Evolutionary conservation across 2,888 invertebrate species (phyloP).

Genomic region (Lycocerus yunnanus): DNA sequence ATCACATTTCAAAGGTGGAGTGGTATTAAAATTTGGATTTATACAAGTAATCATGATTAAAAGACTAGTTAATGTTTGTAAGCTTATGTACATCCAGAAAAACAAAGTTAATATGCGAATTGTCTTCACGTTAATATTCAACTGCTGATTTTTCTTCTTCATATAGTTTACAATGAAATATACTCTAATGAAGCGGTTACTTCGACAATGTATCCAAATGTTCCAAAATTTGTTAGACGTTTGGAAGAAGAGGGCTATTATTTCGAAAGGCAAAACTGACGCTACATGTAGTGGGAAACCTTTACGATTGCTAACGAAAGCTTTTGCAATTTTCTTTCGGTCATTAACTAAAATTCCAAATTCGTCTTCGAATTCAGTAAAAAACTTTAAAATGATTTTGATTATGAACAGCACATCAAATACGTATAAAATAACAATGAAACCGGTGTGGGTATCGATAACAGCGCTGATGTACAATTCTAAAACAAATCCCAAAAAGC

Average conservation of each 20-base stretch:
- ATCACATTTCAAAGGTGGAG: slow-evolving; percentile 1
- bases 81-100: slow-evolving; percentile 13
- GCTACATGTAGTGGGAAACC: slow-evolving; percentile 35
- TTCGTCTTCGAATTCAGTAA: slow-evolving; percentile 34
- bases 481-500: not conserved
- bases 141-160: slow-evolving; percentile 21
- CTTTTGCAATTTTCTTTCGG: slow-evolving; percentile 24
- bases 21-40: slow-evolving; percentile 1
- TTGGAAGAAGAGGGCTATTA: slow-evolving; percentile 15
- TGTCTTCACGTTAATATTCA: slow-evolving; percentile 34
- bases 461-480: slow-evolving; percentile 7
- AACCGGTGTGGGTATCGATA: not conserved
- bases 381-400: slow-evolving; percentile 35
- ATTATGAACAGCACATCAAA: slow-evolving; percentile 33
- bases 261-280: slow-evolving; percentile 32
- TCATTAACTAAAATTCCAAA: slow-evolving; percentile 33
- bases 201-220: slow-evolving; percentile 29
- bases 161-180: slow-evolving; percentile 27
- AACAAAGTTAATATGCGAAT: slow-evolving; percentile 23
- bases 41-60: slow-evolving; percentile 9
- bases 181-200: slow-evolving; percentile 34
- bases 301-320: slow-evolving; percentile 22
- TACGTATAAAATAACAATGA: slow-evolving; percentile 18
- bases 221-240: not conserved
- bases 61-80: slow-evolving; percentile 8